Percentiles rank a stretch among this genome's conserved stretches.
Evolutionary conservation across 35 echinoderm and acorn worm species (phyloP).

Genomic region (Ptychodera flava): DNA sequence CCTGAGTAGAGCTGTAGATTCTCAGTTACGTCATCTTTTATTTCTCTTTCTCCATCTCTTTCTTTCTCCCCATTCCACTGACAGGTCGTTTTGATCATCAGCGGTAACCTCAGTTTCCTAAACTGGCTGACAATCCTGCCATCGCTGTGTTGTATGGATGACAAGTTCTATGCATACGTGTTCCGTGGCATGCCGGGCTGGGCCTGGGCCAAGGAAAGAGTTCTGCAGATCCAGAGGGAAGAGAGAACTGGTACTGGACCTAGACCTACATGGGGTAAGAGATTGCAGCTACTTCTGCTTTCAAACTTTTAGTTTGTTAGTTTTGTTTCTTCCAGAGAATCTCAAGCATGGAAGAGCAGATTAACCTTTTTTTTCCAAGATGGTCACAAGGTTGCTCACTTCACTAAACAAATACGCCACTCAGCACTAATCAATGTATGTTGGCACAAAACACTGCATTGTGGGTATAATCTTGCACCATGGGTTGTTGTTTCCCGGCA

Average conservation of each 20-base stretch:
- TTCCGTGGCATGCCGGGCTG: conserved; percentile 12
- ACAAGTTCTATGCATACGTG: conserved; percentile 50
- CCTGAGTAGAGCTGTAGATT: no score
- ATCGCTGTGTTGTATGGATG: conserved; percentile 79
- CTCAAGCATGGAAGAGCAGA: neutral
- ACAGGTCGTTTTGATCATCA: conserved; percentile 88
- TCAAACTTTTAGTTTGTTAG: neutral
- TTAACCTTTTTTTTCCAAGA: neutral
- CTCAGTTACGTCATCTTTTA: no score
- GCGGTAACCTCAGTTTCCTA: conserved; percentile 95
- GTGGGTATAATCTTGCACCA: no score
- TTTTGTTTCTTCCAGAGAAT: neutral
- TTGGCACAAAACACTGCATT: no score
- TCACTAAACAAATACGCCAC: no score
- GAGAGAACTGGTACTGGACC: conserved; percentile 50
- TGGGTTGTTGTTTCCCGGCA: no score
- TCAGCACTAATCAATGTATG: no score
- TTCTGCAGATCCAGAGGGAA: conserved; percentile 66
- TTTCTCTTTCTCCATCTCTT: neutral
- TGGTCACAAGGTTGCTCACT: no score
- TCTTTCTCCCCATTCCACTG: neutral
- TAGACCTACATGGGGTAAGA: conserved; percentile 46
- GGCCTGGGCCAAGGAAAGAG: conserved; percentile 27
- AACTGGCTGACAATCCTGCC: conserved; percentile 98
- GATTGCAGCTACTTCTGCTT: neutral